Conservation (phyloP, 2,888 invertebrate species). For the Cephus rjabovi region DNA sequence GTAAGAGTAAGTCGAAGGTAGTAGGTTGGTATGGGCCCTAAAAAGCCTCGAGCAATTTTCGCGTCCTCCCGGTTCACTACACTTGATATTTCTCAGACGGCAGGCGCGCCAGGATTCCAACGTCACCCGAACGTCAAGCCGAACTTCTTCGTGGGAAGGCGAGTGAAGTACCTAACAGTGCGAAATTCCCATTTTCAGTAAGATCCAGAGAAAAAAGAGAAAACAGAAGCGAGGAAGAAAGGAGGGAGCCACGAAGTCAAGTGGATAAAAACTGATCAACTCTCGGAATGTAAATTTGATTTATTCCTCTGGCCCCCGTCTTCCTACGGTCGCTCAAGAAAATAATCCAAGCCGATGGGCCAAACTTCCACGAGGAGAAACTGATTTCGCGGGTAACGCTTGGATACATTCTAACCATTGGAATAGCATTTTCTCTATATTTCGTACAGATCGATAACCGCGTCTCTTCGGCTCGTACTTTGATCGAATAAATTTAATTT, state of each 20-base stretch:
- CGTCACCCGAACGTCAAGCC: not conserved
- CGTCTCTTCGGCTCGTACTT: not conserved
- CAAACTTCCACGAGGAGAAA: not conserved
- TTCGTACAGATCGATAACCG: not conserved
- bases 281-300: conserved; percentile 18
- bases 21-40: conserved; percentile 2
- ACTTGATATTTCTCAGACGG: conserved; percentile 12
- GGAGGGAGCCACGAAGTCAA: not conserved
- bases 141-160: not conserved
- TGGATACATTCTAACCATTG: conserved; percentile 6
- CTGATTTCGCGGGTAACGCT: not conserved
- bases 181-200: not conserved
- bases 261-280: conserved; percentile 15
- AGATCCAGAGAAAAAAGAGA: not conserved
- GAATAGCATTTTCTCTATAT: not conserved
- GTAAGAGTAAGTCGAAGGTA: not conserved
- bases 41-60: conserved; percentile 19
- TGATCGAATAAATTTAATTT: not conserved
- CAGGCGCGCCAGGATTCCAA: not conserved
- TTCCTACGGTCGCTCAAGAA: not conserved
- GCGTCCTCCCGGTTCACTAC: conserved; percentile 14
- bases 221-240: not conserved
- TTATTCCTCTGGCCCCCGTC: conserved; percentile 6
- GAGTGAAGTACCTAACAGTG: not conserved
- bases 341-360: conserved; percentile 11